A percentile compares a stretch with the other conserved stretches of the same genome.
phyloP scores from a whole-genome alignment of 2,888 invertebrate genomes.

The Drosophila leonis region DNA sequence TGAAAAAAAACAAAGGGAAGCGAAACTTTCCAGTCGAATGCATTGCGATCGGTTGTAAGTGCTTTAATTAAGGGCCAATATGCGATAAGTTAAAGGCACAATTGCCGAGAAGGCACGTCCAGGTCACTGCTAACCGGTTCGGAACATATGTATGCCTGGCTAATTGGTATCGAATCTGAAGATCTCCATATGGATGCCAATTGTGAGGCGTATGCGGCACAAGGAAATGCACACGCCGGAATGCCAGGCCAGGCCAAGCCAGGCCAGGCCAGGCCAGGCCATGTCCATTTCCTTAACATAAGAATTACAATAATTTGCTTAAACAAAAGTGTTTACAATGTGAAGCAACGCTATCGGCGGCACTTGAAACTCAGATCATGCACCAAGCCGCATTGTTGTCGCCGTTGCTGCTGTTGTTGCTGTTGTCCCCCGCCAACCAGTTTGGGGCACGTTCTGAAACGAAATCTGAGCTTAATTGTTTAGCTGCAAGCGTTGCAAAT shows the following conservation, averaged over 20 bases:
- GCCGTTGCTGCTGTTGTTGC: not conserved
- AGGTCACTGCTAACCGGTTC: conserved; percentile 45
- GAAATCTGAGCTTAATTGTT: conserved; percentile 65
- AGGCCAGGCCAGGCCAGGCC: conserved; percentile 14
- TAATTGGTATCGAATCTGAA: conserved; percentile 58
- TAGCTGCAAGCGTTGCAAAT: conserved; percentile 51
- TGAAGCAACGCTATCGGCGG: conserved; percentile 39
- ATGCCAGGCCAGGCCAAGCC: conserved; percentile 10
- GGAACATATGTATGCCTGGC: conserved; percentile 26
- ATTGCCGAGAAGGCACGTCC: conserved; percentile 66
- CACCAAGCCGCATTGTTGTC: conserved; percentile 28
- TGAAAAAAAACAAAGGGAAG: conserved; percentile 15
- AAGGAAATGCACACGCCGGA: conserved; percentile 58
- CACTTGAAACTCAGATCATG: conserved; percentile 49
- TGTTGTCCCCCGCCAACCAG: conserved; percentile 1
- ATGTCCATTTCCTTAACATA: conserved; percentile 37
- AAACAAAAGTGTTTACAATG: conserved; percentile 63
- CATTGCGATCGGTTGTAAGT: conserved; percentile 65
- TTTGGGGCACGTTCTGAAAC: conserved; percentile 66
- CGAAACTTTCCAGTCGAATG: conserved; percentile 40
- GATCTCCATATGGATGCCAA: conserved; percentile 40
- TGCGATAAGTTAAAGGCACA: conserved; percentile 66
- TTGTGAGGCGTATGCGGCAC: conserved; percentile 42
- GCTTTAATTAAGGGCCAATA: conserved; percentile 70
- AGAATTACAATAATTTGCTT: conserved; percentile 63